phyloP scores from a whole-genome alignment of 2,797 vertebrate genomes.

The Sorex maritimensis region DNA sequence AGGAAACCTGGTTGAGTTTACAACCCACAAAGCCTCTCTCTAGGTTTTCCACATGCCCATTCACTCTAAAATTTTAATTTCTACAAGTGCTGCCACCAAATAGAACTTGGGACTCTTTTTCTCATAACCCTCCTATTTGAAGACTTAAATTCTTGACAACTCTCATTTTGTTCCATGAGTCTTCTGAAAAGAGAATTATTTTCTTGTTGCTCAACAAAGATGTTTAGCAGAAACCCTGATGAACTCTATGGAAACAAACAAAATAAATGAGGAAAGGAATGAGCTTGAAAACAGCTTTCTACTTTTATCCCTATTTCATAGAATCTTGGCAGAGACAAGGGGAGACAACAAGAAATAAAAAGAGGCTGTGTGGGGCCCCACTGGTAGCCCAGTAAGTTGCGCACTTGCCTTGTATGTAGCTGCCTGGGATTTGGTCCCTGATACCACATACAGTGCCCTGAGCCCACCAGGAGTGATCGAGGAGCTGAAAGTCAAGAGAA shows the following conservation, averaged over 20 bases:
- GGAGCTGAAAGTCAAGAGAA: too few relatives aligned
- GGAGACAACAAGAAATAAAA: neutral
- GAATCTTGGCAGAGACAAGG: conserved; percentile 28
- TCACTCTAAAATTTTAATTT: conserved; percentile 40
- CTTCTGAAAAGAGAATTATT: conserved; percentile 55
- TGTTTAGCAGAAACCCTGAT: conserved; percentile 46
- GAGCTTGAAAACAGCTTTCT: conserved; percentile 42
- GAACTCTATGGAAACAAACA: neutral
- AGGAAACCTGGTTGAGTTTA: conserved; percentile 17
- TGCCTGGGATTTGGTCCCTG: too few relatives aligned
- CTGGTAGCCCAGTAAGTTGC: too few relatives aligned
- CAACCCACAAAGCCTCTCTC: neutral
- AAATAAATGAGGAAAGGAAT: conserved; percentile 23
- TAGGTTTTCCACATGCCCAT: conserved; percentile 13
- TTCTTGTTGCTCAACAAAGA: conserved; percentile 57
- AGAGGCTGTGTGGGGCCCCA: too few relatives aligned
- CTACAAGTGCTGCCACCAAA: conserved; percentile 12
- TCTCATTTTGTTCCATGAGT: conserved; percentile 30
- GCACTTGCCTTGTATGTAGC: too few relatives aligned
- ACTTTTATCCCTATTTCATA: conserved; percentile 44
- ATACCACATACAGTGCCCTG: too few relatives aligned
- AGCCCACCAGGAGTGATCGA: too few relatives aligned
- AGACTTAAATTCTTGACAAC: conserved; percentile 57
- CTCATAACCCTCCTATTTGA: conserved; percentile 25
- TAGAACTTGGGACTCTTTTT: neutral